phyloP scores from a whole-genome alignment of 2,888 invertebrate species.

The Sphaeridia pumilis region DNA sequence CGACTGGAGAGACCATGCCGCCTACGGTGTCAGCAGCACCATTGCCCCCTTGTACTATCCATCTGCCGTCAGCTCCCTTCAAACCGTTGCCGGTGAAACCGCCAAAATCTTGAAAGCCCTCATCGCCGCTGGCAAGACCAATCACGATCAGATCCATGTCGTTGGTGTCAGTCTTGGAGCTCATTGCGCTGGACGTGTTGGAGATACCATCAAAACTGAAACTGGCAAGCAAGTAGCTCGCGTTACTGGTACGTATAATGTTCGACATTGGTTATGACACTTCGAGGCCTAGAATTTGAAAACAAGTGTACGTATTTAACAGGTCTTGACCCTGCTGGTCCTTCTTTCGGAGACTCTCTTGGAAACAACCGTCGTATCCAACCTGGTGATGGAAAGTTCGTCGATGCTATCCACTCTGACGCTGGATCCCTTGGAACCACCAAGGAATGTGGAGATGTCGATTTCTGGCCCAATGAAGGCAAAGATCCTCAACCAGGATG shows the following conservation, averaged over 20 bases:
- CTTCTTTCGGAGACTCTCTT: neutral
- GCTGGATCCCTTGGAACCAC: constrained; percentile 13
- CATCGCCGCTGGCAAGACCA: neutral
- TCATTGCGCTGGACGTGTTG: constrained; percentile 17
- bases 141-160: constrained; percentile 11
- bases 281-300: too few relatives aligned
- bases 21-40: neutral
- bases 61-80: neutral
- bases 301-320: neutral
- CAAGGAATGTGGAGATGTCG: constrained; percentile 1
- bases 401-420: constrained; percentile 14
- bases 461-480: constrained; percentile 16
- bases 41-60: constrained; percentile 7
- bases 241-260: constrained; percentile 18
- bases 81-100: neutral
- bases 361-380: neutral
- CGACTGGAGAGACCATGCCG: constrained; percentile 2
- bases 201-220: constrained; percentile 6
- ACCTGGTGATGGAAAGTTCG: neutral
- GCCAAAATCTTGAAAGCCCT: neutral
- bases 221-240: constrained; percentile 5
- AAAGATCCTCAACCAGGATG: constrained; percentile 17
- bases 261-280: too few relatives aligned
- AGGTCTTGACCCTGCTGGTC: constrained; percentile 11
- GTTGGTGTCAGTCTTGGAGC: constrained; percentile 22